Evolutionary conservation across 2,888 invertebrate species (phyloP).

Genomic region (Panzeria rudis): DNA sequence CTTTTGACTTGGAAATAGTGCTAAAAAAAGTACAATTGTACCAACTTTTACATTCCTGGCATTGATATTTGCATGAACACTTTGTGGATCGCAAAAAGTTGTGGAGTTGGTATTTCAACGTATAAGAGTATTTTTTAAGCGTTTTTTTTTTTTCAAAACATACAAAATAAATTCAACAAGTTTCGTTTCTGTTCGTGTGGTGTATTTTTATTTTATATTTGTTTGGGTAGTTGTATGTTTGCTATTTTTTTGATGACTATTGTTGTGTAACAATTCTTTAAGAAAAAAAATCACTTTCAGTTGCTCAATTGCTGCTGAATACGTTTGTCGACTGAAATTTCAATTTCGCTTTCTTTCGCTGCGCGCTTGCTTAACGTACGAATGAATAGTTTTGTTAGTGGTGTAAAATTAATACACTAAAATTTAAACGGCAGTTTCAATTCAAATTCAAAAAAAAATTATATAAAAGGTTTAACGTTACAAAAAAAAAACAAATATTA

Average conservation of each 20-base stretch:
- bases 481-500: not conserved
- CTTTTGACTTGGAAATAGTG: no score
- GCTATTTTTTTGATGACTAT: not conserved
- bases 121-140: conserved; percentile 40
- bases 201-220: conserved; percentile 6
- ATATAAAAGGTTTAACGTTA: not conserved
- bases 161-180: conserved; percentile 13
- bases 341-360: conserved; percentile 58
- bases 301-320: conserved; percentile 81
- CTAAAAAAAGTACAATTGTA: not conserved
- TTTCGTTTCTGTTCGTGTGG: conserved; percentile 29
- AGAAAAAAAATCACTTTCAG: conserved; percentile 77
- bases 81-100: conserved; percentile 42
- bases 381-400: conserved; percentile 45
- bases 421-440: conserved; percentile 49
- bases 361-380: not conserved
- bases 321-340: conserved; percentile 78
- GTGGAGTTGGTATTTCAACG: not conserved
- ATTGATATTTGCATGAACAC: not conserved
- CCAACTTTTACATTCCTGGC: not conserved
- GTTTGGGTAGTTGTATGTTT: conserved; percentile 6
- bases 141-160: not conserved
- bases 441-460: conserved; percentile 22
- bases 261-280: conserved; percentile 62
- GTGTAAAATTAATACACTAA: conserved; percentile 45